Evolutionary conservation across 2,113 vertebrate species (phyloP).

Genomic region (Poeciliopsis turrubarensis): DNA sequence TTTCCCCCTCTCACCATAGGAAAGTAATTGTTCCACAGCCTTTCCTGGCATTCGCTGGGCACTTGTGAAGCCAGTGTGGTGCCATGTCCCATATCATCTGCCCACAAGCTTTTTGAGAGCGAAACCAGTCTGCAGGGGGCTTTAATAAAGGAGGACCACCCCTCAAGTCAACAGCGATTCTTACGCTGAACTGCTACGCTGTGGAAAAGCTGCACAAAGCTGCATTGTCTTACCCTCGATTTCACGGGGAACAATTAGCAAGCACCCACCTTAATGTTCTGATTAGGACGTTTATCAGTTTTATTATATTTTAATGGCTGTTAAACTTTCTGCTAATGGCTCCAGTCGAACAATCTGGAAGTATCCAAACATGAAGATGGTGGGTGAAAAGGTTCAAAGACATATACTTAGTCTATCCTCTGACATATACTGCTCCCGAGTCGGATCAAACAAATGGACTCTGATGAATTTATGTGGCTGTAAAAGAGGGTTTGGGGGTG

Average conservation of each 20-base stretch:
- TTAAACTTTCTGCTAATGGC: not conserved
- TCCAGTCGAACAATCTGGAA: not conserved
- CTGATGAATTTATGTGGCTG: constrained; percentile 72
- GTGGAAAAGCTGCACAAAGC: constrained; percentile 57
- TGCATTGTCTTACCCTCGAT: constrained; percentile 54
- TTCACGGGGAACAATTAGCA: constrained; percentile 18
- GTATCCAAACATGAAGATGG: constrained; percentile 33
- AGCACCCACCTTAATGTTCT: constrained; percentile 1
- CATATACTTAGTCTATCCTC: constrained; percentile 31
- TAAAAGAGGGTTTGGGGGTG: constrained; percentile 68
- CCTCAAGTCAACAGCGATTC: constrained; percentile 50
- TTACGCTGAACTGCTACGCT: constrained; percentile 9
- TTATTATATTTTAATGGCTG: constrained; percentile 8
- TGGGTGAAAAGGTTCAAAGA: constrained; percentile 59
- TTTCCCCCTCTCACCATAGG: not conserved
- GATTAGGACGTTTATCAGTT: constrained; percentile 23
- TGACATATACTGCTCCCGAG: constrained; percentile 36
- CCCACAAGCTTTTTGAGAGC: constrained; percentile 30
- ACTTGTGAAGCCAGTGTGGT: constrained; percentile 23
- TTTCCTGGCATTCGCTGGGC: constrained; percentile 10
- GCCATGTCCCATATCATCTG: constrained; percentile 31
- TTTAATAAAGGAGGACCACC: constrained; percentile 68
- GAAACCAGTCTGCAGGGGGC: constrained; percentile 34
- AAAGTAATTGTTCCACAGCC: constrained; percentile 16
- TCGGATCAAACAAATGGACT: constrained; percentile 70